Evolutionary conservation across 2,888 invertebrate species (phyloP).

Genomic region (Drosophila picticornis): DNA sequence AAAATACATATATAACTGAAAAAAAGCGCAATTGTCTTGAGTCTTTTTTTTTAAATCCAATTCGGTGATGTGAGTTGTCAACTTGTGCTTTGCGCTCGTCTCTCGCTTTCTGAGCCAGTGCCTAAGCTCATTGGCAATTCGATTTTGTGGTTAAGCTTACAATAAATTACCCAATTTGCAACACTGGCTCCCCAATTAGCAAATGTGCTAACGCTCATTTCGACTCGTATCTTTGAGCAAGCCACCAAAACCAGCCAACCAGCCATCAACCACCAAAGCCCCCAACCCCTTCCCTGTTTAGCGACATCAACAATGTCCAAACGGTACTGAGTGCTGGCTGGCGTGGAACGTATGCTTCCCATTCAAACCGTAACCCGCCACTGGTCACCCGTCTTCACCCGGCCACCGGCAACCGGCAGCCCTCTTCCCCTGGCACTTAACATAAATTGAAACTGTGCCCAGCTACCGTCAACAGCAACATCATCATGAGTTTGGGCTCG

Average conservation of each 20-base stretch:
- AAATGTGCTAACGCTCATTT: conserved; percentile 43
- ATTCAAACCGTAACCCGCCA: neutral
- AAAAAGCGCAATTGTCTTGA: too few relatives aligned
- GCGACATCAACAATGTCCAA: conserved; percentile 1
- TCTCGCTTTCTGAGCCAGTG: conserved; percentile 14
- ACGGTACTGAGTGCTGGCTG: conserved; percentile 12
- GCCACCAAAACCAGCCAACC: neutral
- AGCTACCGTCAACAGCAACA: conserved; percentile 22
- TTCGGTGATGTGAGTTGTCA: neutral
- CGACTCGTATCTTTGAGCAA: conserved; percentile 10
- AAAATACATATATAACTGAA: neutral
- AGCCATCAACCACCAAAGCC: neutral
- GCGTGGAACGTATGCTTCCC: conserved; percentile 46
- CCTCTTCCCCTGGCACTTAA: conserved; percentile 41
- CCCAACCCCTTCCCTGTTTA: neutral
- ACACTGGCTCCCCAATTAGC: conserved; percentile 36
- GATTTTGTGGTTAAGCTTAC: conserved; percentile 55
- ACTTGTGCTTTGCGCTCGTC: conserved; percentile 18
- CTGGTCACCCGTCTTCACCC: neutral
- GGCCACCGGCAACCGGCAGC: neutral
- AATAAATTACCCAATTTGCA: conserved; percentile 68
- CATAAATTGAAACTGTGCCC: conserved; percentile 64
- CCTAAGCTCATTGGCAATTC: conserved; percentile 41
- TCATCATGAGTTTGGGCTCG: conserved; percentile 28
- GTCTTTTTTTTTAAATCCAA: neutral